Base-by-base conservation (phyloP, 2,888 invertebrate species). In the Pseudococcus viburni region DNA sequence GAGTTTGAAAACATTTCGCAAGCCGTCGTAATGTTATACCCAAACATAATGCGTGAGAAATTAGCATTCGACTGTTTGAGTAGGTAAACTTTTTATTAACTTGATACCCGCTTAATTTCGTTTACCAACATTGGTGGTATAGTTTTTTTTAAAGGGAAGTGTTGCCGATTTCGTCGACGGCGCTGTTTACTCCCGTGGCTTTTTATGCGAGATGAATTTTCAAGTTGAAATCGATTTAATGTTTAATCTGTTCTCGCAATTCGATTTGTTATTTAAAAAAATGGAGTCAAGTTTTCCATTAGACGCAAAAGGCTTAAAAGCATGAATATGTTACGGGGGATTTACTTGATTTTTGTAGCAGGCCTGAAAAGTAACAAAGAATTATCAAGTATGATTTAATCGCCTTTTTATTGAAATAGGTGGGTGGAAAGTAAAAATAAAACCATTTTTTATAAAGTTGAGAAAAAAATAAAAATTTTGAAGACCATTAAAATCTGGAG, bases 1-100 rank as follows among this genome's bases (percentile, higher is more conserved):
- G 39, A 42, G 26, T 46, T 83, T 46, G 46, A 19, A 19, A 46
- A 9, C 17, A 7, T 46, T 46, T 83, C 46, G 17, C 17, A 33
- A 33, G 64, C 9, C 42, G 8, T 64, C 19, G 26, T 33, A 39
- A 83, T 83, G 11, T 83, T 11, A 33, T 33, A 42, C 33, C 42
- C 12, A 8, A 42, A 83, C 8, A 77, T 39, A 83, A 83, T 39
- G 46, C 73, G 73, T 33, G 73, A 33, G 33, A 73, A 73, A 33
- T 73, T 33, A 73, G 33, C 73, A 73, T 73, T 33, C n/a, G 73
- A 73, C 42, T 42, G 42, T 42, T 5, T 42, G 42, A 42, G 9
- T 42, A 42, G 42, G 33, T 73, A 17, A 33, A 73, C 15, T 73
- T 73, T 73, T 73, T 73, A 73, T 17, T 1, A 73, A 33, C 68